Evolutionary conservation across 2,888 invertebrate species (phyloP).

Genomic region (Melitaea athalia): DNA sequence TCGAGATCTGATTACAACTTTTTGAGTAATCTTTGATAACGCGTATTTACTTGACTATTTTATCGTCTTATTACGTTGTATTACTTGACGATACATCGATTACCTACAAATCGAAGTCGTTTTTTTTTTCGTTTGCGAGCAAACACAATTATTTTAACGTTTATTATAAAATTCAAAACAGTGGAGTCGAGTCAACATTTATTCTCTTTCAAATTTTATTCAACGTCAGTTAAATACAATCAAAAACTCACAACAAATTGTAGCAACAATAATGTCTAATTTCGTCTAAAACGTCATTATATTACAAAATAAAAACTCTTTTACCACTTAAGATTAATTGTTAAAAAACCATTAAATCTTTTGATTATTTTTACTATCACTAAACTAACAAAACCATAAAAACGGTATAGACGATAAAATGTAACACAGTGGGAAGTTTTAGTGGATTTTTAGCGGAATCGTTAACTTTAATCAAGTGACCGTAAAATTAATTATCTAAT

Average conservation of each 20-base stretch:
- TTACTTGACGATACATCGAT: too few species aligned
- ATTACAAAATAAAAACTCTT: constrained; percentile 21
- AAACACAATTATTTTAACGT: too few species aligned
- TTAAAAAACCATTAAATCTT: constrained; percentile 27
- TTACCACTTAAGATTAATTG: constrained; percentile 19
- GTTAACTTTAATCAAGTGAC: constrained; percentile 73
- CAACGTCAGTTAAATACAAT: background rate
- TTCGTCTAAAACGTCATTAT: constrained; percentile 1
- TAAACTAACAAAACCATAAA: constrained; percentile 48
- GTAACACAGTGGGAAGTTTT: constrained; percentile 50
- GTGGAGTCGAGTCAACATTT: too few species aligned
- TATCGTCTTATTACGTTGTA: too few species aligned
- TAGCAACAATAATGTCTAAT: background rate
- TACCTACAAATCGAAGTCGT: too few species aligned
- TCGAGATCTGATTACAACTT: too few species aligned
- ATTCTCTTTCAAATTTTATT: too few species aligned
- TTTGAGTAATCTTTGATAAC: too few species aligned
- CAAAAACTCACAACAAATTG: background rate
- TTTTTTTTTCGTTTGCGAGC: too few species aligned
- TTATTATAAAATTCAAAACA: too few species aligned
- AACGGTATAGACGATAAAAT: constrained; percentile 54
- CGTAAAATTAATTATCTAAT: constrained; percentile 75
- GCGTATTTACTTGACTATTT: too few species aligned
- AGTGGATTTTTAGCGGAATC: constrained; percentile 57
- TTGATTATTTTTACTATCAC: constrained; percentile 45